phyloP scores from a whole-genome alignment of 2,113 vertebrate species.

The Thinocorus orbignyianus region DNA sequence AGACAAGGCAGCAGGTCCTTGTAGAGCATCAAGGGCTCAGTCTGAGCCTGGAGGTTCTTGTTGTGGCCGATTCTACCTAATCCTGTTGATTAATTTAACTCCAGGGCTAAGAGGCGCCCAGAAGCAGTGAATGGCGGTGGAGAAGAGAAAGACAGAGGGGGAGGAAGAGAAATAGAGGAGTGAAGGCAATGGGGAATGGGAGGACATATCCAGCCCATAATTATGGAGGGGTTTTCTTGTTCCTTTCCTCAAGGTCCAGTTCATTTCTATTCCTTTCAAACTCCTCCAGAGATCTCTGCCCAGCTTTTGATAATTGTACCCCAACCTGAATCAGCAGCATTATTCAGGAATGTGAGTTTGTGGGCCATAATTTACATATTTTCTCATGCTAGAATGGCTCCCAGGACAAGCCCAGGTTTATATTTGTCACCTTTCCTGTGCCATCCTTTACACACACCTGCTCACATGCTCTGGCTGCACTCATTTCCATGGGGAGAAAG shows the following conservation, averaged over 20 bases:
- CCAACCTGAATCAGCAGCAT: background rate
- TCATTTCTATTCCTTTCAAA: background rate
- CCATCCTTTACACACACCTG: background rate
- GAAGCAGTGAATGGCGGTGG: background rate
- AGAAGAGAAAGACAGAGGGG: background rate
- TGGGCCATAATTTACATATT: background rate
- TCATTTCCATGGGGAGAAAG: background rate
- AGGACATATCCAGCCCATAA: background rate
- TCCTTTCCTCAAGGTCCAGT: background rate
- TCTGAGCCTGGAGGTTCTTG: slow-evolving; percentile 13
- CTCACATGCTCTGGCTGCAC: background rate
- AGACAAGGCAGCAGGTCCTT: background rate
- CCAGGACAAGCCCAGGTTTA: background rate
- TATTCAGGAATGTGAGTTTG: background rate
- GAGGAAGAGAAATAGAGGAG: background rate
- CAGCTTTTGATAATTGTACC: background rate
- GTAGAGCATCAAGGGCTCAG: background rate
- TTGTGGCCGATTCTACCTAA: slow-evolving; percentile 41
- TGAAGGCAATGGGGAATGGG: background rate
- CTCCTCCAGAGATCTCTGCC: background rate
- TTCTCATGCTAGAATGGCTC: background rate
- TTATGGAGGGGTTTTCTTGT: background rate
- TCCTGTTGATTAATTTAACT: slow-evolving; percentile 68
- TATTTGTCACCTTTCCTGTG: background rate
- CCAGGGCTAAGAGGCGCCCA: slow-evolving; percentile 4